Percentiles rank a stretch among this genome's conserved stretches.
Evolutionary conservation across 2,113 vertebrate genomes (phyloP).

Genomic region (Neogobius melanostomus): DNA sequence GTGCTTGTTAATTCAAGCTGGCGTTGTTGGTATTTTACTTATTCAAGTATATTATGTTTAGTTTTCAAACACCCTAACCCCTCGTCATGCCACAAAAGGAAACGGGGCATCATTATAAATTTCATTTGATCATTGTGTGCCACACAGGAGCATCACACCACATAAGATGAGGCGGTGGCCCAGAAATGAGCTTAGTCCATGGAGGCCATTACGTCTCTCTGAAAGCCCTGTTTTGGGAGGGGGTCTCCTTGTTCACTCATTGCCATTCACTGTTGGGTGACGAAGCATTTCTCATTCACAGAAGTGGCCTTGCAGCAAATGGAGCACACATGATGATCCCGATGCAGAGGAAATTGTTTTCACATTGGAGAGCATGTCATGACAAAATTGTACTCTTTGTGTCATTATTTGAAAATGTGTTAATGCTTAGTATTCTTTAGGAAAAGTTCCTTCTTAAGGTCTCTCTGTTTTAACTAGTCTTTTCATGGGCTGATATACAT

Average conservation of each 20-base stretch:
- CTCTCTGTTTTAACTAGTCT: not conserved
- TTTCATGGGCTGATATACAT: not conserved
- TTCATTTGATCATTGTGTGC: constrained; percentile 35
- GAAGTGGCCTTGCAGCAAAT: constrained; percentile 22
- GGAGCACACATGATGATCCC: constrained; percentile 14
- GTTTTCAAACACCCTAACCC: no score
- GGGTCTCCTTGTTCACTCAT: constrained; percentile 35
- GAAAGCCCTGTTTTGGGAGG: constrained; percentile 38
- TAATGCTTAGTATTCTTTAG: no score
- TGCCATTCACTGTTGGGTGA: constrained; percentile 38
- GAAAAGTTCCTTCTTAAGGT: not conserved
- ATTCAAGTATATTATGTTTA: no score
- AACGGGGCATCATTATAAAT: constrained; percentile 2
- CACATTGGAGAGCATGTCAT: constrained; percentile 32
- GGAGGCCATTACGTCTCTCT: constrained; percentile 38
- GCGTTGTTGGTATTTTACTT: no score
- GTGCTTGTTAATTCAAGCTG: no score
- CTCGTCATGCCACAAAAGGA: no score
- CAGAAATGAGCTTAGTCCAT: constrained; percentile 35
- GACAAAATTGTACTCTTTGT: constrained; percentile 28
- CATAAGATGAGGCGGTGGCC: constrained; percentile 24
- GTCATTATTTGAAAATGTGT: constrained; percentile 23
- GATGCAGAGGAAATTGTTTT: constrained; percentile 27
- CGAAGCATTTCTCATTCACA: constrained; percentile 29
- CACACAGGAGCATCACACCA: constrained; percentile 28